phyloP scores from a whole-genome alignment of 2,797 vertebrate genomes.

The Enteromius anoplus region DNA sequence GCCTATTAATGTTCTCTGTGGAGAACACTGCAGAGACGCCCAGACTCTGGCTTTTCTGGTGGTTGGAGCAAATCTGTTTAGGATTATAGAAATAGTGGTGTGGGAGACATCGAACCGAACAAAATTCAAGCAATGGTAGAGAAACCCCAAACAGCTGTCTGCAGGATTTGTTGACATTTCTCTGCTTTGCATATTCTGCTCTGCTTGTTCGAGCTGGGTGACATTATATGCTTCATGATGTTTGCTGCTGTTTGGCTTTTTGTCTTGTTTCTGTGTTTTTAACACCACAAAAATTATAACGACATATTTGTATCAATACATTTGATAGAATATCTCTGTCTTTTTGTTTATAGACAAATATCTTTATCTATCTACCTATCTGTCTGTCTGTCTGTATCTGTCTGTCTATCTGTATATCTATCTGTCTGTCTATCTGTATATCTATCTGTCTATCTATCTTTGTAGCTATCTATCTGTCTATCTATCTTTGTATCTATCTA shows the following conservation, averaged over 20 bases:
- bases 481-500: too few species aligned
- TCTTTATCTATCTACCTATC: neutral
- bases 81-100: slow-evolving; percentile 81
- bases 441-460: neutral
- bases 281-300: neutral
- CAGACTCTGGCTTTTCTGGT: slow-evolving; percentile 77
- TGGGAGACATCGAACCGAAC: slow-evolving; percentile 75
- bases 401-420: neutral
- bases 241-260: slow-evolving; percentile 15
- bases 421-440: neutral
- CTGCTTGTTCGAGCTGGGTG: slow-evolving; percentile 20
- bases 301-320: neutral
- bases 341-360: too few species aligned
- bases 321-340: neutral
- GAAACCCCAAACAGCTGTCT: slow-evolving; percentile 62
- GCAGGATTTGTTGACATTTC: slow-evolving; percentile 62
- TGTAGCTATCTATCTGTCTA: neutral
- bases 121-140: slow-evolving; percentile 64
- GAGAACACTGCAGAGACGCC: slow-evolving; percentile 74
- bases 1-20: slow-evolving; percentile 79
- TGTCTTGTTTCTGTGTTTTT: neutral
- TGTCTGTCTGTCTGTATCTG: neutral
- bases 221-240: slow-evolving; percentile 5
- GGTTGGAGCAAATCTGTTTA: slow-evolving; percentile 81
- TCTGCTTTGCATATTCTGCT: slow-evolving; percentile 34